Base-by-base conservation (phyloP, 2,113 vertebrate species). In the Gila orcuttii region DNA sequence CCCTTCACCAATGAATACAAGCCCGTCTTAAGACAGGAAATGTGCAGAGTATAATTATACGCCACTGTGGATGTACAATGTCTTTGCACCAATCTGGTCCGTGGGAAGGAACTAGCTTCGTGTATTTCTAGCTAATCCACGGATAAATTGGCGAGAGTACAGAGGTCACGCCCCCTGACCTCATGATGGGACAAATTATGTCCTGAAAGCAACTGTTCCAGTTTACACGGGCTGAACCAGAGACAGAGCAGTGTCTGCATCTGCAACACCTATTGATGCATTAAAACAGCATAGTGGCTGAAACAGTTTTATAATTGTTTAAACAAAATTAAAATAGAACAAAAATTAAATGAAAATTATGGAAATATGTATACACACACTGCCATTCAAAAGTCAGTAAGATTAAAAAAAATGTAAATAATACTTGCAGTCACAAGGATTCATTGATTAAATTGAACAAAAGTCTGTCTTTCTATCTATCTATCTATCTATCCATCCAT, bases 1-100 rank as follows among this genome's bases (percentile, higher is more conserved):
- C 68, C 47, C 45, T 21, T 59, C 50, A 9, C 78, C 55, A 87
- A 89, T 87, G 78, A 86, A 88, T 86, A 71, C 62, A 47, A 88
- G 52, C 39, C 80, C 88, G 81, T 82, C 23, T 45, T 69, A 39
- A 36, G 77, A 57, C 36, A 12, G 36, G 31, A 86, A 79, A 86
- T 66, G 76, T 82, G 82, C 21, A 31, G 57, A 28, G 64, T 59
- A 75, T 77, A 82, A 82, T 86, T 66, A 55, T 84, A 84, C 19
- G 6, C 23, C 15, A 55, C 36, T 23, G 36, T 42, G 11, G 2
- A 3, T 31, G 75, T 42, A 11, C 31, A 39, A 31, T n/a, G 21
- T 83, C 45, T 79, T 78, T 59, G 11, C 69, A 64, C 50, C 15
- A 11, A 47, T 82, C 36, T 23, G 45, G 21, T 55, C 13, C 19